Base-by-base conservation (phyloP, 2,888 invertebrate species). In the Pomacea canaliculata region DNA sequence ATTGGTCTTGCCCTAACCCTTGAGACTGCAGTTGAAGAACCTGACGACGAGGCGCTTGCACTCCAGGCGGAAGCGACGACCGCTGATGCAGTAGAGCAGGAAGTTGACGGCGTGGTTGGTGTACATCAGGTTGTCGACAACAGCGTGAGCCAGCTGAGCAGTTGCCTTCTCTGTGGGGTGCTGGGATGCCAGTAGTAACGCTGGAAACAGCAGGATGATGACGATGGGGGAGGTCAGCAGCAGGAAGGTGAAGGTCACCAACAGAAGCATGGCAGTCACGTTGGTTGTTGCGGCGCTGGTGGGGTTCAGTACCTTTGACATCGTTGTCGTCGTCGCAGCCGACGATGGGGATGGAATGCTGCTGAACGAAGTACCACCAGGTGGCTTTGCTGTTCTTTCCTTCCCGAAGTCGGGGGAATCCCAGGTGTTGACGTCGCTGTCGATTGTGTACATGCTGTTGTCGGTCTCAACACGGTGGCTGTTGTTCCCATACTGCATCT, bases 111-210 rank as follows among this genome's bases (percentile, higher is more conserved):
- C 74, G 70, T 80, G 80, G 76, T 80, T 80, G 49, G 80, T 80
- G 72, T 80, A 80, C 80, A 80, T 80, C 18, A 80, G 78, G 71
- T 80, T 80, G 72, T 80, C 78, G 27, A 76, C 71, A 23, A 80
- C 16, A 7, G 80, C 78, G 63, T 78, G 78, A 13, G 51, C 65
- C n/a, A 80, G 76, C n/a, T 70, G 68, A 51, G 71, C 70, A 12
- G 18, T 27, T 10, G 78, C 80, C 27, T 37, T 51, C 37, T 76
- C 76, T 7, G 65, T 51, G 49, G 70, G 1, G 71, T 76, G 49
- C 27, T 10, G 8, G 78, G 73, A 23, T 78, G 65, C 73, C 76
- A 73, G n/a, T 69, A 62, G 56, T 76, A 73, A 10, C 72, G 69
- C 74, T 80, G 73, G 49, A 73, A 73, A 68, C 16, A 80, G 68